Conservation (phyloP, 1,140 invertebrate genomes). For the Cecropterus lyciades region DNA sequence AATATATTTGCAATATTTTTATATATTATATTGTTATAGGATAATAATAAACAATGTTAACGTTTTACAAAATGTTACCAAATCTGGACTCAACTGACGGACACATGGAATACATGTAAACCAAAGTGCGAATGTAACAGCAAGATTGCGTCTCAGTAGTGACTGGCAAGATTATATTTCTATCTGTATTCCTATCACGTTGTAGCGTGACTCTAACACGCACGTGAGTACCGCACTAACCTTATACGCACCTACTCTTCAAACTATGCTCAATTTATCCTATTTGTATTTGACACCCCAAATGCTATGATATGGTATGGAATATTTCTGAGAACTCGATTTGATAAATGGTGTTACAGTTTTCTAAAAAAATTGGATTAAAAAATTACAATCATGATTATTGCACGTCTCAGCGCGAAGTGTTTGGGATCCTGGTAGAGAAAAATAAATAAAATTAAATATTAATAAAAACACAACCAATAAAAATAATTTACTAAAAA, state of each 20-base stretch:
- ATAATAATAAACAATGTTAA: too few species aligned
- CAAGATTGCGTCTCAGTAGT: not conserved
- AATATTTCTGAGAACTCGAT: not conserved
- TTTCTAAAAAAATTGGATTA: too few species aligned
- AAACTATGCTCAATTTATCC: slow-evolving; percentile 9
- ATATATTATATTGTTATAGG: too few species aligned
- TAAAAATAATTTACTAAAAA: too few species aligned
- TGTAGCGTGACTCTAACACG: slow-evolving; percentile 14
- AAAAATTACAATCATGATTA: too few species aligned
- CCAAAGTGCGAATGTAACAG: not conserved
- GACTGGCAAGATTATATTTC: slow-evolving; percentile 4
- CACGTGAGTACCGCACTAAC: slow-evolving; percentile 22
- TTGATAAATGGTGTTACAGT: not conserved
- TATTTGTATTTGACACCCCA: slow-evolving; percentile 4
- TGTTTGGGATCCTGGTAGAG: too few species aligned
- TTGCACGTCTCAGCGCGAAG: too few species aligned
- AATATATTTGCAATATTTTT: too few species aligned
- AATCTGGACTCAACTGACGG: too few species aligned
- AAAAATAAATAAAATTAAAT: too few species aligned
- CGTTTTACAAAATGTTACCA: too few species aligned
- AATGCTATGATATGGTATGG: not conserved
- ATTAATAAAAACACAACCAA: too few species aligned
- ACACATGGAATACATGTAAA: not conserved
- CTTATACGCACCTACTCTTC: slow-evolving; percentile 2
- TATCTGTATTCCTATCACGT: slow-evolving; percentile 7